Evolutionary conservation across 2,888 invertebrate species (phyloP), one percentile per base, ranked within the genome.

Genomic region (Elaeidobius kamerunicus): DNA sequence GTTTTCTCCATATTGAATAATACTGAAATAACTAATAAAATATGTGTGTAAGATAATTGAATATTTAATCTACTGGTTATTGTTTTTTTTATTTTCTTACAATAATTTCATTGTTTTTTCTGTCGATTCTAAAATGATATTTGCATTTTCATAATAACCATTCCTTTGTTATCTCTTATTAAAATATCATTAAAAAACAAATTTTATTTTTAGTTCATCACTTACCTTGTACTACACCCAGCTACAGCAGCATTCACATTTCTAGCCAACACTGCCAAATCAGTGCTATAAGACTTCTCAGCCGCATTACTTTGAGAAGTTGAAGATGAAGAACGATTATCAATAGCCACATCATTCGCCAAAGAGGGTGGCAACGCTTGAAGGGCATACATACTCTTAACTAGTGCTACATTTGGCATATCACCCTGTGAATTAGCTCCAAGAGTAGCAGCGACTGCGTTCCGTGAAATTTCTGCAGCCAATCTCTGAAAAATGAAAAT

Each of bases 391-490:
- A 68, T 57, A 56, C 64, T 67, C 41, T 70, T 69, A 0, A 66
- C 65, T 14, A 68, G 60, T 3, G 64, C 65, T 7, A 67, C 58
- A n/a, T 63, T 61, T 42, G 48, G 58, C 39, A 62, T 56, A 20
- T 64, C 69, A 9, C 41, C 55, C 44, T 59, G 59, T 39, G 60
- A 62, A 48, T 59, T 66, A 2, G 60, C 57, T 6, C 65, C 66
- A 18, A 71, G 70, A 0, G 78, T 78, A 36, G 80, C 79, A n/a
- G 80, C 74, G 17, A 81, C 76, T 1, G 82, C 79, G 70, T 83
- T 84, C 50, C 84, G 78, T 2, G 84, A 82, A 73, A 85, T 83
- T 71, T 86, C 85, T 45, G 83, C 76, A 0, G 83, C 79, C 42
- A 86, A 73, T 55, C 85, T 78, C 83, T 84, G 69, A 32, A 41